These are phyloP conservation scores for Boulengeromyrus knoepffleri DNA, from an alignment of 2,113 vertebrate species.

Conservation along the genomic window DNA sequence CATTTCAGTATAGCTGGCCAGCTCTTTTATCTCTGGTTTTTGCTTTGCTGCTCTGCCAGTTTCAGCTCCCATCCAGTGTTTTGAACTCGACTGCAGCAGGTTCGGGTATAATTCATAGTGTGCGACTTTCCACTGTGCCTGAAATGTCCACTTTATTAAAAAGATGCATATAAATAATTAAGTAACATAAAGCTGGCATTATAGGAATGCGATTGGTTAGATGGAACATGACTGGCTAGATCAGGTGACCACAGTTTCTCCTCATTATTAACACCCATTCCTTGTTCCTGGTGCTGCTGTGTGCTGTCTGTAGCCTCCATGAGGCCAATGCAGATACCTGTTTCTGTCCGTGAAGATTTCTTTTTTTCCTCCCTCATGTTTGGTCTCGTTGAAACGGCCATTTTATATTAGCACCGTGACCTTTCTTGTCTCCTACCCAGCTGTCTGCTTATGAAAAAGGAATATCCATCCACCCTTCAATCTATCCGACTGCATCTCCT, in stretches of 20 bases:
- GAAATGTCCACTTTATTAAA: neutral
- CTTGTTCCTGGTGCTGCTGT: neutral
- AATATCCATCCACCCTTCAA: neutral
- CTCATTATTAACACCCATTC: neutral
- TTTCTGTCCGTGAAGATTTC: neutral
- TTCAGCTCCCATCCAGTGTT: neutral
- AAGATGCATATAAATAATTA: neutral
- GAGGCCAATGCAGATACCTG: neutral
- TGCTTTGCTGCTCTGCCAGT: neutral
- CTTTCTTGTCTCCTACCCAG: neutral
- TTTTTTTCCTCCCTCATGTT: neutral
- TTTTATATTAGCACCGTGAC: neutral
- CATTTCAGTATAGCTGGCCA: neutral
- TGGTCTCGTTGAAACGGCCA: neutral
- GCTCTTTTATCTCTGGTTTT: neutral
- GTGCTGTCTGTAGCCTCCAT: neutral
- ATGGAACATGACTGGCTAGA: neutral
- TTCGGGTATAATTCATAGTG: neutral
- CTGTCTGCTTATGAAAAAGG: neutral
- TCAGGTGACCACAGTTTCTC: neutral
- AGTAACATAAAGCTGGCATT: neutral
- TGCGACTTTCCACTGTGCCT: neutral
- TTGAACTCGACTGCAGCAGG: neutral
- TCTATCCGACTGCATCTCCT: neutral
- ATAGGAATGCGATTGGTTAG: neutral